phyloP scores from a whole-genome alignment of 2,797 vertebrate species.

The Sebastes miniatus region DNA sequence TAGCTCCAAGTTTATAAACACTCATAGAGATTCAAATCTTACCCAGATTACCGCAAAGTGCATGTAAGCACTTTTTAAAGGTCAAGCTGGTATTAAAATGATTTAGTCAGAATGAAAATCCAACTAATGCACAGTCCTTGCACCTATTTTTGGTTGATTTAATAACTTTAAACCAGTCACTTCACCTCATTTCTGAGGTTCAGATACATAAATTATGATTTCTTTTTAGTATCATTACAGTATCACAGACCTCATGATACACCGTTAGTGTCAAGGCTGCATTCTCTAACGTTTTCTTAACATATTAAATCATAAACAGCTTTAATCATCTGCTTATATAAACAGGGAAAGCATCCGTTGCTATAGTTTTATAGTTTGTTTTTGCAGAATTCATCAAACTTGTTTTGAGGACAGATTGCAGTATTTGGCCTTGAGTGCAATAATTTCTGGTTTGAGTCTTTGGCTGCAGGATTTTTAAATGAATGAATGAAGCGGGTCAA shows the following conservation, averaged over 20 bases:
- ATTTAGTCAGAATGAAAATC: not conserved
- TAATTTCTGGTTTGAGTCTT: constrained; percentile 19
- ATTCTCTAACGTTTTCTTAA: not conserved
- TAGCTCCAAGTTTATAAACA: not conserved
- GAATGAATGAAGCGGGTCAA: not conserved
- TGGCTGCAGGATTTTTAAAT: not conserved
- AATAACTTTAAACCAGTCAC: not conserved
- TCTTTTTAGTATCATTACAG: not conserved
- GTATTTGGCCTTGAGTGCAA: constrained; percentile 16
- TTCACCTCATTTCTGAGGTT: not conserved
- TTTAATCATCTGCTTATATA: constrained; percentile 11
- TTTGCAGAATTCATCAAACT: not conserved
- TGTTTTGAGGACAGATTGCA: not conserved
- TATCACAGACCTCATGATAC: constrained; percentile 21
- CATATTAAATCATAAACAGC: constrained; percentile 6
- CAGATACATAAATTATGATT: not conserved
- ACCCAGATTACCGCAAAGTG: not conserved
- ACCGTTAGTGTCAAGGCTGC: constrained; percentile 7
- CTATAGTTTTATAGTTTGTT: not conserved
- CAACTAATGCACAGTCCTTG: not conserved
- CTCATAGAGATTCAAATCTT: not conserved
- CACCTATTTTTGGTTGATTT: not conserved
- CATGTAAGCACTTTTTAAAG: not conserved
- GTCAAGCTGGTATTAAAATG: not conserved
- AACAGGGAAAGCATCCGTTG: not conserved